Base-by-base conservation (phyloP, 2,888 invertebrate species). In the Calephelis perditalis region DNA sequence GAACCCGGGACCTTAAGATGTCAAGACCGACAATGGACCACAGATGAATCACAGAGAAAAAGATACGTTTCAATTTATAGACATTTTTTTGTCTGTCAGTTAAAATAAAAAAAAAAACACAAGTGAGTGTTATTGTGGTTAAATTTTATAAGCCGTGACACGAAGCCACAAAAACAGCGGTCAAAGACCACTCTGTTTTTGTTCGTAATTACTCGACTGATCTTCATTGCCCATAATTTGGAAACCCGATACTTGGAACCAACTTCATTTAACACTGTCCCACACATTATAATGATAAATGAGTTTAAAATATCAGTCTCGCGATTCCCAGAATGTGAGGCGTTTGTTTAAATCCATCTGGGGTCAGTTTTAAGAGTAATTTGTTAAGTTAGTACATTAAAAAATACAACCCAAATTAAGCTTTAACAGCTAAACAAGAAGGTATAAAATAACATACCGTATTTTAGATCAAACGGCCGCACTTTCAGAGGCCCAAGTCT, bases 251-350 rank as follows among this genome's bases (percentile, higher is more conserved):
- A 78, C 71, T 72, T 71, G 69, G 69, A 68, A 71, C 67, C 70
- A 69, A 73, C 73, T 70, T 66, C 65, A 67, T 60, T 63, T 64
- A 64, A 63, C 66, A 63, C 61, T 61, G 64, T 64, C 66, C 64
- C 64, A 64, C 64, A 65, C 71, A 70, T 72, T 70, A 63, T 64
- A 56, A 76, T 76, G 79, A 84, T 73, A 76, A 78, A 82, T 77
- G 73, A 67, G 67, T 70, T 70, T 70, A 62, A 70, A 70, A 65
- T 70, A 66, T 62, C 73, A 74, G 75, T 71, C 68, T 69, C 66
- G 71, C 68, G 67, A 69, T 80, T 80, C 78, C 61, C 44, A 70
- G 78, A 78, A 76, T n/a, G 56, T 40, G 49, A 35, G 36, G 12
- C 49, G 56, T 60, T 59, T 57, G 47, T 61, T 63, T 54, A 56